phyloP scores from a whole-genome alignment of 2,888 invertebrate species.

The Euzophera pinguis region DNA sequence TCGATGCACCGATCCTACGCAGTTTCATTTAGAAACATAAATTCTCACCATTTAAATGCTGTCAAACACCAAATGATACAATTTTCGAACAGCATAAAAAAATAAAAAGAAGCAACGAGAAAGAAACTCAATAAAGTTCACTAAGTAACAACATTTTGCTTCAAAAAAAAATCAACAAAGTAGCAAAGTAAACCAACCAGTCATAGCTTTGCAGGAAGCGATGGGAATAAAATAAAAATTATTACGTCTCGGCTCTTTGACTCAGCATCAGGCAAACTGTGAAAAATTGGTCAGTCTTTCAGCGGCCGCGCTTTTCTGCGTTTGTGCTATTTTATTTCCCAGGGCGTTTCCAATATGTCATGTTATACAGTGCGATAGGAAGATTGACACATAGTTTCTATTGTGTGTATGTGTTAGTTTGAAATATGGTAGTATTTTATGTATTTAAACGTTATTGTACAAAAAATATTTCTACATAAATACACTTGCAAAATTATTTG shows the following conservation, averaged over 20 bases:
- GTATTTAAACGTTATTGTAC: too few species aligned
- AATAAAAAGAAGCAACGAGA: background rate
- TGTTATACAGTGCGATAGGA: background rate
- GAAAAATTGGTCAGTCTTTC: slow-evolving; percentile 1
- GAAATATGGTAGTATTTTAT: too few species aligned
- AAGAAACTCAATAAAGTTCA: background rate
- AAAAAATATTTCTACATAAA: too few species aligned
- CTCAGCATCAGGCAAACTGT: slow-evolving; percentile 1
- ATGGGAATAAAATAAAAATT: slow-evolving; percentile 4
- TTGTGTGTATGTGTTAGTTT: too few species aligned
- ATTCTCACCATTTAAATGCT: too few species aligned
- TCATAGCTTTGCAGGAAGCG: background rate
- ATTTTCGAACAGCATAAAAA: background rate
- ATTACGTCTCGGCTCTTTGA: slow-evolving; percentile 4
- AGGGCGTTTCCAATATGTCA: background rate
- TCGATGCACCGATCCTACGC: too few species aligned
- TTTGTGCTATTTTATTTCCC: background rate
- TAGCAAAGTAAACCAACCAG: background rate
- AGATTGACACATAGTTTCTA: background rate
- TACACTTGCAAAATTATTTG: too few species aligned
- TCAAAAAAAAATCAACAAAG: background rate
- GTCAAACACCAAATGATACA: background rate
- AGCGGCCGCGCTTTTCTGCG: background rate
- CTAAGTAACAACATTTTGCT: background rate
- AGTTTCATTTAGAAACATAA: too few species aligned